These are phyloP conservation scores for Geotrypetes seraphini DNA, from an alignment of 2,797 vertebrate genomes.

Conservation along the genomic window DNA sequence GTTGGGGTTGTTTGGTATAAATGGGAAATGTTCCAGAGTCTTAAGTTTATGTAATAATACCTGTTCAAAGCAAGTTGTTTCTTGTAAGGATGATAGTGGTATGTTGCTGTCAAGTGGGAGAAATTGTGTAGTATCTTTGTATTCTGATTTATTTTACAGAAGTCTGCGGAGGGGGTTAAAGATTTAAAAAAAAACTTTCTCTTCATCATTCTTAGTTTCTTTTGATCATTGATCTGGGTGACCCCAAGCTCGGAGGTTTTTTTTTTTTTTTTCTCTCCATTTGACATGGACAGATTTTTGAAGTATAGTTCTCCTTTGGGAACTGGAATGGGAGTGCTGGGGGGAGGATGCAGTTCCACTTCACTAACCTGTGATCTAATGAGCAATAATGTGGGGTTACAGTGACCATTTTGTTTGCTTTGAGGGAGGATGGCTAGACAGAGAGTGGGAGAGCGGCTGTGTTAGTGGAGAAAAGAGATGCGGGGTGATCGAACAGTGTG, in stretches of 20 bases:
- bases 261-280: slow-evolving; percentile 73
- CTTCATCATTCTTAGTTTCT: slow-evolving; percentile 46
- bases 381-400: slow-evolving; percentile 53
- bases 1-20: no score
- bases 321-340: no score
- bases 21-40: no score
- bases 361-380: slow-evolving; percentile 70
- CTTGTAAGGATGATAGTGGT: slow-evolving; percentile 20
- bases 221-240: slow-evolving; percentile 93
- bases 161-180: slow-evolving; percentile 8
- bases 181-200: slow-evolving; percentile 9
- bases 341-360: slow-evolving; percentile 76
- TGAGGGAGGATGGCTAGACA: slow-evolving; percentile 51
- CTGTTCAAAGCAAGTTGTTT: slow-evolving; percentile 20
- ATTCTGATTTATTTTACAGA: slow-evolving; percentile 42
- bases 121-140: slow-evolving; percentile 29
- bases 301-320: slow-evolving; percentile 68
- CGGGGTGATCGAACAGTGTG: slow-evolving; percentile 44
- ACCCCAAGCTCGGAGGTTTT: slow-evolving; percentile 68
- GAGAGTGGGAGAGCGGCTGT: slow-evolving; percentile 44
- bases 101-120: slow-evolving; percentile 2
- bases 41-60: not conserved
- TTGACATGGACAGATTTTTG: slow-evolving; percentile 76
- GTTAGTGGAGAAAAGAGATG: slow-evolving; percentile 46
- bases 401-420: slow-evolving; percentile 60